Evolutionary conservation across 2,113 vertebrate species (phyloP), one percentile per base, ranked within the genome.

Genomic region (Ovibos moschatus): DNA sequence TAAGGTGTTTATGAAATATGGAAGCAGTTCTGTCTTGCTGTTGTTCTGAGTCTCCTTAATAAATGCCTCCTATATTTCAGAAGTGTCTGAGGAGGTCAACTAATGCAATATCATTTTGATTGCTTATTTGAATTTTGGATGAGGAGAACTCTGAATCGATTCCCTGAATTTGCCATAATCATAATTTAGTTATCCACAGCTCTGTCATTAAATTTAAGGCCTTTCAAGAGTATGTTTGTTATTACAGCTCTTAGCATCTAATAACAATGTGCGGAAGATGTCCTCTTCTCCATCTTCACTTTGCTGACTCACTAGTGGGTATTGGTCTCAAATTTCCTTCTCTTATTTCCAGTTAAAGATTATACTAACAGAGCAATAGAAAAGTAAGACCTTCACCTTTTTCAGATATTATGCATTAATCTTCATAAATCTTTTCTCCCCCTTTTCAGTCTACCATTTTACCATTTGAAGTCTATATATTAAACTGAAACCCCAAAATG

Each of bases 101-200:
- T 95, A 93, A 96, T 84, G n/a, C 33, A 87, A 94, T 93, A 93
- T 93, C 87, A 45, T 83, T 95, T 92, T 91, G 91, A 95, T 91
- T 96, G 78, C 89, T 95, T 89, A 81, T 76, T 95, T 97, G 89
- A 95, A 95, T 96, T 97, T 97, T 53, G 60, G 71, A 95, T 87
- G 78, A 47, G 91, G 58, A 89, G 87, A 78, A 88, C 83, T 74
- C 93, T 96, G 71, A 96, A 60, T 79, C 33, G 58, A 51, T 95
- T 92, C 71, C 76, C 81, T 85, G 28, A 87, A 87, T 96, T 71
- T 96, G 40, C 62, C 64, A 76, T 90, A 47, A 74, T 98, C 36
- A 23, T 89, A 90, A 97, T 96, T 96, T 78, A 86, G 58, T 92
- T 92, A 83, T 82, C 71, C 53, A 85, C 36, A 95, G 85, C 57